Evolutionary conservation across 2,113 vertebrate species (phyloP), one percentile per base, ranked within the genome.

Genomic region (Manacus vitellinus): DNA sequence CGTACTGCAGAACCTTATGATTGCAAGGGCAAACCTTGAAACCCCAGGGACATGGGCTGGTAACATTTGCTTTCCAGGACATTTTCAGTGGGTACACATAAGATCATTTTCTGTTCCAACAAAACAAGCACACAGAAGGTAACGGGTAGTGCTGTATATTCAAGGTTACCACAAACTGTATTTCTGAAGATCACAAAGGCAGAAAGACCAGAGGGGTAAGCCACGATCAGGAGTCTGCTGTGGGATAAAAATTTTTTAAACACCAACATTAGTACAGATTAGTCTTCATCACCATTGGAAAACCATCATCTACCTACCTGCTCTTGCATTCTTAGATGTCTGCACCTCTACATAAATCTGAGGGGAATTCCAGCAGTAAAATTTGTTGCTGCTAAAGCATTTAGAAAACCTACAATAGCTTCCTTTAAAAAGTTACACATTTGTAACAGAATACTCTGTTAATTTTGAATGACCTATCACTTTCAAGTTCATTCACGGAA

Each of bases 71-170:
- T 77, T 65, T 35, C 59, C 41, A 73, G 41, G 8, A 41, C 39
- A 7, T 39, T 86, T 51, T 4, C 37, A 77, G 65, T 10, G 46
- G 35, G 28, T 43, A 33, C 27, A 39, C 8, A n/a, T 3, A 28
- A 62, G 33, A 37, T 30, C 2, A 11, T 66, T 39, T 80, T 65
- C 70, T 70, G 21, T 62, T 78, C 37, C 70, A 82, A 8, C 11
- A 37, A 31, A 73, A 62, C 14, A 55, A 43, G 22, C 43, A 74
- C 39, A 23, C 17, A 44, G 78, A 65, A 54, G 5, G 37, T 31
- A 23, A 61, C 49, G 0, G 9, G 4, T 0, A 11, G 31, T 10
- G 19, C 12, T 13, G 0, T 23, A 11, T 65, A 70, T 70, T 76
- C 59, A 52, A 54, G 22, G n/a, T 33, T 55, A 65, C 20, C 41